Evolutionary conservation across 2,888 invertebrate species (phyloP), one percentile per base, ranked within the genome.

Genomic region (Acanthosepion pharaonis): DNA sequence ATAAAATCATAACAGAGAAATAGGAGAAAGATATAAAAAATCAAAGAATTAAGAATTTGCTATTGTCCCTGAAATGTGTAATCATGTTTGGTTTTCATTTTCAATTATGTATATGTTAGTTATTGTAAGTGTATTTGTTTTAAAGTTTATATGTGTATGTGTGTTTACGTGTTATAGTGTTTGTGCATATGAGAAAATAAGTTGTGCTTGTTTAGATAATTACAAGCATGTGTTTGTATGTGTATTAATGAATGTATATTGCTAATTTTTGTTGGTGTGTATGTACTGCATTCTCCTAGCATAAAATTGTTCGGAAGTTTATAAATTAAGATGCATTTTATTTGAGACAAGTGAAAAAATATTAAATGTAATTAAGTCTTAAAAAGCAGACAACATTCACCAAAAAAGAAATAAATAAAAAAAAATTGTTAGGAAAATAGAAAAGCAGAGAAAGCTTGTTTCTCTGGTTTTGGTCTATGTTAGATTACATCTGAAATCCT

Each of bases 301-400:
- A n/a, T 78, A 5, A n/a, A 78, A 78, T n/a, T 59, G 23, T 20
- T 59, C 20, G 0, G 55, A 55, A 59, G 59, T 23, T 59, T 23
- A 59, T 78, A 78, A 78, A 78, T 8, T 78, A 78, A 78, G 78
- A 28, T n/a, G n/a, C n/a, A 5, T 78, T 78, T 78, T n/a, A 78
- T n/a, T n/a, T 78, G n/a, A 78, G 78, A 78, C 28, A 78, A 28
- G 78, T n/a, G 78, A 78, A 78, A 78, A n/a, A n/a, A 78, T n/a
- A 78, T 78, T 78, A 78, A 78, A 78, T 78, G 78, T 11, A 78
- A 78, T 78, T 78, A 78, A n/a, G 78, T 78, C 78, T 78, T 78
- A 78, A 78, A 78, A 78, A 78, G 78, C 6, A n/a, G 78, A 15
- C 78, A n/a, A 28, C 3, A 9, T n/a, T 28, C 8, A n/a, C n/a